These are phyloP conservation scores for Gryon sp. DNA, from an alignment of 1,140 invertebrate genomes.

Conservation along the genomic window DNA sequence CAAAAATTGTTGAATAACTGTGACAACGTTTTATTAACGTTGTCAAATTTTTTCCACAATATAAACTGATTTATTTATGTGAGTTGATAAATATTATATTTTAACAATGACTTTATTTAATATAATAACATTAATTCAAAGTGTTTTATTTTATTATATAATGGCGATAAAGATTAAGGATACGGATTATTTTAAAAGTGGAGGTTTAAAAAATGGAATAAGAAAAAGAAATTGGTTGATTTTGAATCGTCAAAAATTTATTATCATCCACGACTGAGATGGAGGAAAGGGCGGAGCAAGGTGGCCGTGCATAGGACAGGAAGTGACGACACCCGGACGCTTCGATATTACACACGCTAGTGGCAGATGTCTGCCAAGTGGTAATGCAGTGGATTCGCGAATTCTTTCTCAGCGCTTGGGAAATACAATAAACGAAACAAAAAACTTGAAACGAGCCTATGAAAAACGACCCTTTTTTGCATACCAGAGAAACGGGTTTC, in stretches of 20 bases:
- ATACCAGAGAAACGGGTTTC: slow-evolving; percentile 49
- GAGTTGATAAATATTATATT: no score
- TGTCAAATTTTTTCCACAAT: no score
- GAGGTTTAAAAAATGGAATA: not conserved
- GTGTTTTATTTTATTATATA: no score
- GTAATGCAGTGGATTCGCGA: slow-evolving; percentile 52
- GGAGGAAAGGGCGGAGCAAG: slow-evolving; percentile 52
- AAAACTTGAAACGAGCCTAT: slow-evolving; percentile 50
- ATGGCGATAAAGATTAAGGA: no score
- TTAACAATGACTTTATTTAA: no score
- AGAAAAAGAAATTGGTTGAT: not conserved
- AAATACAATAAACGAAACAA: slow-evolving; percentile 59
- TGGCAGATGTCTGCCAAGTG: slow-evolving; percentile 77
- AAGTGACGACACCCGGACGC: slow-evolving; percentile 74
- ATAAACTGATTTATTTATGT: no score
- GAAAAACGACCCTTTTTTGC: slow-evolving; percentile 57
- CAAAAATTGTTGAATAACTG: not conserved
- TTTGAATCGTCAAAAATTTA: no score
- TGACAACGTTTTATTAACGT: no score
- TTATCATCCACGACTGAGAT: no score
- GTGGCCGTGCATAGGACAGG: slow-evolving; percentile 70
- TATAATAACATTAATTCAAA: no score
- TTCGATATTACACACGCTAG: slow-evolving; percentile 57
- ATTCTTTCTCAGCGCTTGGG: slow-evolving; percentile 57
- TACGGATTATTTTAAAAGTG: no score